Evolutionary conservation across 2,888 invertebrate species (phyloP), one percentile per base, ranked within the genome.

Genomic region (Conistra vaccinii): DNA sequence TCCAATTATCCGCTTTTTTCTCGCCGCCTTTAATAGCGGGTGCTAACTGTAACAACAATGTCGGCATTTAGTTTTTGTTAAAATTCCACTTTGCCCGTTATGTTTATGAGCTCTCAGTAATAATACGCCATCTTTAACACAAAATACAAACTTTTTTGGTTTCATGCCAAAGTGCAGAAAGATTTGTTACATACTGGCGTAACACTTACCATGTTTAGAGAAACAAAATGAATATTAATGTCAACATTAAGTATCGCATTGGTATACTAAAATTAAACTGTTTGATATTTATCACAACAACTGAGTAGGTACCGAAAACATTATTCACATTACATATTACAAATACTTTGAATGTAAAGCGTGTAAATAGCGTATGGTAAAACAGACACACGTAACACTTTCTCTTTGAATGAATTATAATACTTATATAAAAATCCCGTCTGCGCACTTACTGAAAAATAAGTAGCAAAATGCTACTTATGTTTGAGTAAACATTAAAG

Each of bases 1-100:
- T 92, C 91, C 89, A 90, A 89, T 87, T 89, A 86, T 78, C 62
- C 75, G 69, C 48, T 86, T 87, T 88, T 91, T 88, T 86, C 83
- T 81, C 78, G 60, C 73, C 72, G 74, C 82, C 83, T 85, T 89
- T 89, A 87, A 88, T 88, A 90, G 84, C 82, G 80, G 85, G 81
- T 85, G 87, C 85, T 89, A 87, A 90, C 85, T 86, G 85, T 87
- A 76, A 84, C 85, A 87, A 87, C 86, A 87, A 87, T 89, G 89
- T 88, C 85, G 80, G 79, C 85, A 85, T 89, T 89, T 85, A 85
- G 83, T 81, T 79, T 84, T 88, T 87, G 82, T 85, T 88, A 83
- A 85, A 85, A 76, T 73, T 82, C 78, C 77, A 79, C 84, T 87
- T 83, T 73, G 60, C 69, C 61, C 67, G 78, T 87, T 84, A 84